Percentiles rank a stretch among this genome's conserved stretches.
Evolutionary conservation across 2,888 invertebrate species (phyloP).

Genomic region (Leptinotarsa rubiginosa): DNA sequence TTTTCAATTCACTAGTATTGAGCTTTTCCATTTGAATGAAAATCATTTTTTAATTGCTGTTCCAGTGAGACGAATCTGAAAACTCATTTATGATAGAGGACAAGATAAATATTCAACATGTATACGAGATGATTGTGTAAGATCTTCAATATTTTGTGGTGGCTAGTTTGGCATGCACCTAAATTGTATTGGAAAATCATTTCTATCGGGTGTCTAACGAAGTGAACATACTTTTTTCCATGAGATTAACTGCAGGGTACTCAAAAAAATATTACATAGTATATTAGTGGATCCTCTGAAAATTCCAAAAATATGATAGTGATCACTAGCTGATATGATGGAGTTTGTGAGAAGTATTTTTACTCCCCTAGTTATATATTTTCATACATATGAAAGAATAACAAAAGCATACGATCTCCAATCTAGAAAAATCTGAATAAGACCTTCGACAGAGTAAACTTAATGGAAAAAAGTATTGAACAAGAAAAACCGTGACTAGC

Average conservation of each 20-base stretch:
- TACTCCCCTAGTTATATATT: no score
- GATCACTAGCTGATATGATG: no score
- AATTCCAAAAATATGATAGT: no score
- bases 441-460: not conserved
- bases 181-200: not conserved
- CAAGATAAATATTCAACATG: conserved; percentile 16
- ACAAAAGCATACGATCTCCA: no score
- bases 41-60: conserved; percentile 13
- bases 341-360: no score
- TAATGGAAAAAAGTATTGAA: conserved; percentile 3
- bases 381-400: no score
- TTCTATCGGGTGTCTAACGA: not conserved
- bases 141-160: conserved; percentile 11
- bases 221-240: conserved; percentile 5
- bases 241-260: not conserved
- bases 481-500: not conserved
- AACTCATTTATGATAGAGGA: conserved; percentile 23
- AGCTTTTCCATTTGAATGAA: not conserved
- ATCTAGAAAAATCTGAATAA: no score
- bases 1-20: conserved; percentile 27
- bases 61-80: conserved; percentile 24
- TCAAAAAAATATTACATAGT: no score
- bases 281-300: no score
- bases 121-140: conserved; percentile 3
- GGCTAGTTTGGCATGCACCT: not conserved